phyloP scores from a whole-genome alignment of 2,888 invertebrate species.

The Drosophila austrosaltans region DNA sequence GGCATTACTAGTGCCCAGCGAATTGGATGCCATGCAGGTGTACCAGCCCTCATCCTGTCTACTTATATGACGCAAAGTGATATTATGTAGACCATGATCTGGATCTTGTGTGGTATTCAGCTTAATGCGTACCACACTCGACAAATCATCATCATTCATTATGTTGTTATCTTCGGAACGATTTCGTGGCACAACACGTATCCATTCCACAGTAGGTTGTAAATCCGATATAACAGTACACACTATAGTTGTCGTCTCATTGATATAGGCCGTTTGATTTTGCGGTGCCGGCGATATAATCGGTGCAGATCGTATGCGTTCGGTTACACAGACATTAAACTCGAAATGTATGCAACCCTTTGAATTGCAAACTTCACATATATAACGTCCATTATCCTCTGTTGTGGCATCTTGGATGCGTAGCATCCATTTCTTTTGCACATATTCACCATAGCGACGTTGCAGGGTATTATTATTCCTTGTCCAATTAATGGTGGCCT shows the following conservation, averaged over 20 bases:
- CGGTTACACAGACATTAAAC: slow-evolving; percentile 88
- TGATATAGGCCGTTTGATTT: slow-evolving; percentile 90
- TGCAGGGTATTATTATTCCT: slow-evolving; percentile 88
- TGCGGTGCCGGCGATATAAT: slow-evolving; percentile 91
- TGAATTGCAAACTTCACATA: slow-evolving; percentile 92
- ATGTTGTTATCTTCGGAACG: background rate
- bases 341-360: slow-evolving; percentile 91
- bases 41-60: slow-evolving; percentile 97
- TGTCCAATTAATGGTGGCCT: slow-evolving; percentile 93
- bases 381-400: slow-evolving; percentile 94
- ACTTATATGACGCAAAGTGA: slow-evolving; percentile 93
- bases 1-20: slow-evolving; percentile 90
- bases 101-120: slow-evolving; percentile 55
- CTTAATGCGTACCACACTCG: slow-evolving; percentile 41
- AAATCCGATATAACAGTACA: slow-evolving; percentile 94
- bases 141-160: slow-evolving; percentile 26
- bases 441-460: slow-evolving; percentile 87
- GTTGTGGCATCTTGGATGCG: slow-evolving; percentile 91
- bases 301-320: slow-evolving; percentile 92
- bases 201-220: slow-evolving; percentile 92
- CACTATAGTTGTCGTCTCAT: slow-evolving; percentile 88
- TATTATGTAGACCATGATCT: slow-evolving; percentile 83
- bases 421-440: slow-evolving; percentile 88
- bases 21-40: slow-evolving; percentile 96
- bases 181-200: slow-evolving; percentile 83